phyloP scores from a whole-genome alignment of 1,140 invertebrate species.

The Chrysomallon squamiferum region DNA sequence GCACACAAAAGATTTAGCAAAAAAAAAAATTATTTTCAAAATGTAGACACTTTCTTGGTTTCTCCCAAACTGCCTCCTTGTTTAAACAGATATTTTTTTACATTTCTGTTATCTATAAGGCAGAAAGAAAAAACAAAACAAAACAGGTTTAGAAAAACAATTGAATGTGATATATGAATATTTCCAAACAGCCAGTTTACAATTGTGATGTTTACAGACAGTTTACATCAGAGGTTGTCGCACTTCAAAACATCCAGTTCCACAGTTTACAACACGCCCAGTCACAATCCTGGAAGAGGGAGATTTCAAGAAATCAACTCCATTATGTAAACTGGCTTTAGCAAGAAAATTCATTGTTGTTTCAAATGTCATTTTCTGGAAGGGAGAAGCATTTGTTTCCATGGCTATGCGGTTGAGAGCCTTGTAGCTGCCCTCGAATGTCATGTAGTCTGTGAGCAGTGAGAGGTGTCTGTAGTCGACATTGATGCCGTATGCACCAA shows the following conservation, averaged over 20 bases:
- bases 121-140: too few species aligned
- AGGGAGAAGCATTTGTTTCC: slow-evolving; percentile 83
- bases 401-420: slow-evolving; percentile 92
- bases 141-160: too few species aligned
- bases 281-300: slow-evolving; percentile 89
- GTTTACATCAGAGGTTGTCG: slow-evolving; percentile 35
- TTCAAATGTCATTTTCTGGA: slow-evolving; percentile 99
- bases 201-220: too few species aligned
- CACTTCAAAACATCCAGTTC: slow-evolving; percentile 83
- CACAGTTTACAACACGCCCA: slow-evolving; percentile 81
- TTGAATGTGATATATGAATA: too few species aligned
- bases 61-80: too few species aligned
- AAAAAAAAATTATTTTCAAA: too few species aligned
- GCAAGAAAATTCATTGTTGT: slow-evolving; percentile 88
- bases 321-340: slow-evolving; percentile 75
- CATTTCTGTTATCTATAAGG: too few species aligned
- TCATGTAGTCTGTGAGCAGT: slow-evolving; percentile 98
- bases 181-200: too few species aligned
- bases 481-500: slow-evolving; percentile 93
- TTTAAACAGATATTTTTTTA: too few species aligned
- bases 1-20: too few species aligned
- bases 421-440: slow-evolving; percentile 86
- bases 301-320: slow-evolving; percentile 79
- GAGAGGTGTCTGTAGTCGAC: slow-evolving; percentile 93
- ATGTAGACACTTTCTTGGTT: too few species aligned